Conservation (phyloP, 2,113 vertebrate genomes). For the Microtus pennsylvanicus region DNA sequence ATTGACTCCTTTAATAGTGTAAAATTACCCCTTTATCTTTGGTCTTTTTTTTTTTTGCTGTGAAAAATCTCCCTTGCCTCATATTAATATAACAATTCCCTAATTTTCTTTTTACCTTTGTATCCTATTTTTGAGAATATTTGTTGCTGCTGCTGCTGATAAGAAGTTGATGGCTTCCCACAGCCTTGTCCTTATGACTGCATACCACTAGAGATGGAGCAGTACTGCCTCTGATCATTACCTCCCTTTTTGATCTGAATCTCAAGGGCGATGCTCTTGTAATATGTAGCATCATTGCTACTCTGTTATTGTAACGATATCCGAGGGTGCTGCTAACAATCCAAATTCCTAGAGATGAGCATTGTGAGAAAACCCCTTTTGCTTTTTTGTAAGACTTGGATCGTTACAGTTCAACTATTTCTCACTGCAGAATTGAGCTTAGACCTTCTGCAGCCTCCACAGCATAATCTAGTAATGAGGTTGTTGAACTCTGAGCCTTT, state of each 20-base stretch:
- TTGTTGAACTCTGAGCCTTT: constrained; percentile 75
- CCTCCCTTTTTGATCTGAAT: constrained; percentile 75
- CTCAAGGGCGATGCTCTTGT: constrained; percentile 57
- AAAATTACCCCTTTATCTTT: not conserved
- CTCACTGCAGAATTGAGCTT: constrained; percentile 18
- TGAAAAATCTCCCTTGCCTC: not conserved
- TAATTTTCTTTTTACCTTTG: not conserved
- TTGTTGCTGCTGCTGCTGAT: not conserved
- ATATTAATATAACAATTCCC: not conserved
- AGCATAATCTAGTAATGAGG: constrained; percentile 70
- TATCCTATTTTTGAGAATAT: not conserved
- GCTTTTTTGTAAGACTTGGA: not conserved
- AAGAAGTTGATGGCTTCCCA: not conserved
- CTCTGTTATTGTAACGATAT: constrained; percentile 69
- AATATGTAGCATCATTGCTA: constrained; percentile 62
- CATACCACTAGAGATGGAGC: constrained; percentile 41
- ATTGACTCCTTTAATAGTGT: not conserved
- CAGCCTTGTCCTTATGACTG: constrained; percentile 20
- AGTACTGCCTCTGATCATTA: constrained; percentile 31
- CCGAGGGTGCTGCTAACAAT: constrained; percentile 61
- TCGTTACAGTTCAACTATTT: not conserved
- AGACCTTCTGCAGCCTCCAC: constrained; percentile 35
- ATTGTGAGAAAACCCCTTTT: constrained; percentile 67
- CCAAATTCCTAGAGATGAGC: constrained; percentile 62
- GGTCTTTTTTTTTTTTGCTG: constrained; percentile 12